Evolutionary conservation across 2,797 vertebrate species (phyloP).

Genomic region (Hydrocynus forskahlii): DNA sequence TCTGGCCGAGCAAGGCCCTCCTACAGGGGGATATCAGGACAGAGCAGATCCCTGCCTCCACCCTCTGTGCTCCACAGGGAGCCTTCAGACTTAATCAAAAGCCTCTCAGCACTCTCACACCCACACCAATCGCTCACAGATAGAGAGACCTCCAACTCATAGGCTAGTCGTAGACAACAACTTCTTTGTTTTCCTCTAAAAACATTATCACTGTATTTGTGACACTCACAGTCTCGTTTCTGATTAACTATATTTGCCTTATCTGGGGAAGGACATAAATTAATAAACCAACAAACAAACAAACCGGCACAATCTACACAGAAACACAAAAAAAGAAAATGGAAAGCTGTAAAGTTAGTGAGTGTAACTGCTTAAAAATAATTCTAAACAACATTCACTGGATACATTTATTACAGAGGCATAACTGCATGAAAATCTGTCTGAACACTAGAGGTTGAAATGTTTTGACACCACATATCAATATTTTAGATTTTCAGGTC

Average conservation of each 20-base stretch:
- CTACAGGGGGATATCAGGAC: conserved; percentile 56
- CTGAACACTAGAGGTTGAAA: background rate
- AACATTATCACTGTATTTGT: background rate
- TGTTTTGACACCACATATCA: background rate
- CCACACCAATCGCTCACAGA: conserved; percentile 48
- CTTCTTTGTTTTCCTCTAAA: background rate
- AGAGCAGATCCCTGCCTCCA: conserved; percentile 57
- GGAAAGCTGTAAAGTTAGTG: background rate
- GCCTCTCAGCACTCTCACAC: conserved; percentile 62
- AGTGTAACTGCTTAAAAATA: background rate
- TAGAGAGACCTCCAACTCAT: conserved; percentile 16
- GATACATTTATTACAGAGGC: too few relatives aligned
- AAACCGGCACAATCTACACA: background rate
- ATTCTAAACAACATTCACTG: background rate
- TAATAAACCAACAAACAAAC: background rate
- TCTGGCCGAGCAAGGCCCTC: conserved; percentile 38
- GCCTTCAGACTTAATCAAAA: conserved; percentile 59
- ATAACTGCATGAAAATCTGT: background rate
- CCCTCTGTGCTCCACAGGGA: conserved; percentile 51
- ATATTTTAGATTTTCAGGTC: background rate
- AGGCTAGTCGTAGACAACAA: background rate
- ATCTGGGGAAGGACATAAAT: background rate
- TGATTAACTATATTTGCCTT: background rate
- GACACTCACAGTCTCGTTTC: background rate
- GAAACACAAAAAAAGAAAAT: background rate